These are phyloP conservation scores for Porites australiensis DNA, from an alignment of 64 coral and sea anemone species.

Conservation along the genomic window DNA sequence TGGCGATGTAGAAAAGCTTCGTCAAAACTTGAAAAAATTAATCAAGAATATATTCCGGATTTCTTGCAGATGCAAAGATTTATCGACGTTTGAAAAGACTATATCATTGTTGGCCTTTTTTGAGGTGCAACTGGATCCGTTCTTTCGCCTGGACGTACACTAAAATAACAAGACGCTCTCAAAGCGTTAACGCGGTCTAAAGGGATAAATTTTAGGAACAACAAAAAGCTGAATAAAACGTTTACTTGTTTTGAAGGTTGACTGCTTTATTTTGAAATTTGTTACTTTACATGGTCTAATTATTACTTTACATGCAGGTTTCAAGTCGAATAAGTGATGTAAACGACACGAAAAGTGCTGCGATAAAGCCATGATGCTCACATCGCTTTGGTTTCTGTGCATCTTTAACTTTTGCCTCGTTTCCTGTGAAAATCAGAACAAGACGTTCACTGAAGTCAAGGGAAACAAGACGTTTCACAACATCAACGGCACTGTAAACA, in stretches of 20 bases:
- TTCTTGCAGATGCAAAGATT: constrained; percentile 16
- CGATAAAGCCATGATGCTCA: not conserved
- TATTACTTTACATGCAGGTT: constrained; percentile 12
- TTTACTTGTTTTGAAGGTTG: too few species aligned
- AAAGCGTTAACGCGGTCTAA: constrained; percentile 5
- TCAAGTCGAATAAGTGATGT: constrained; percentile 14
- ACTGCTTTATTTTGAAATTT: too few species aligned
- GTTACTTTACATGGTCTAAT: not conserved
- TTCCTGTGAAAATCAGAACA: not conserved
- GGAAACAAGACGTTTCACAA: constrained; percentile 5
- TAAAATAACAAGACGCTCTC: constrained; percentile 16
- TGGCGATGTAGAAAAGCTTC: constrained; percentile 2
- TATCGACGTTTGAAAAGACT: not conserved
- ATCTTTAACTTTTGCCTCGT: not conserved
- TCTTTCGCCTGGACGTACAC: constrained; percentile 14
- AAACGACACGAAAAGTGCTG: constrained; percentile 13
- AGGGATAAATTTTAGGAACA: constrained; percentile 12
- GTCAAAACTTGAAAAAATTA: not conserved
- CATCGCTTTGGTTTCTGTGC: not conserved
- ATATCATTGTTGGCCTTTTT: constrained; percentile 15
- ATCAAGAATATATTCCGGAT: constrained; percentile 2
- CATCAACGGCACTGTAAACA: not conserved
- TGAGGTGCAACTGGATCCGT: constrained; percentile 4
- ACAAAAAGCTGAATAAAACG: constrained; percentile 10
- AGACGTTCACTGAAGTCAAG: not conserved